A percentile compares a stretch with the other conserved stretches of the same genome.
Conservation (phyloP, 2,888 invertebrate species). For the Drosophila melanosoma region DNA sequence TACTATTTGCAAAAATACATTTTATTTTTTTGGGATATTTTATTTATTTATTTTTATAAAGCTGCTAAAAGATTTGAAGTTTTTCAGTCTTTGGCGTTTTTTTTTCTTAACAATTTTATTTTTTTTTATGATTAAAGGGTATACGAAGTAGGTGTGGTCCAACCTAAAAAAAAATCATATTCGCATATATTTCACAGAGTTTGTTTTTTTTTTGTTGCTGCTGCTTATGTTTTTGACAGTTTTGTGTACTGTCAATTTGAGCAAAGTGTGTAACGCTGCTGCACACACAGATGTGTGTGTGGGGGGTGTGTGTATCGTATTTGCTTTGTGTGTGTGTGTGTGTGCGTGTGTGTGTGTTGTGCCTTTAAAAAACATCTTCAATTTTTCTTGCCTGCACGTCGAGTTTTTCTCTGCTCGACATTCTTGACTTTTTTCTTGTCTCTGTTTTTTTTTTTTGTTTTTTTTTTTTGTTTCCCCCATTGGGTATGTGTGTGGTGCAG, state of each 20-base stretch:
- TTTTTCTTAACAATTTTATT: too few species aligned
- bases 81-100: neutral
- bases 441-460: neutral
- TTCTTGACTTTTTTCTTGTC: constrained; percentile 7
- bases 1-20: too few species aligned
- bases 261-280: constrained; percentile 67
- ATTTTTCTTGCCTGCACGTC: constrained; percentile 69
- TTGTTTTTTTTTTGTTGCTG: constrained; percentile 50
- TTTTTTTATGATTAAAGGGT: constrained; percentile 3
- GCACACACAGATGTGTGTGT: constrained; percentile 27
- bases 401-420: constrained; percentile 31
- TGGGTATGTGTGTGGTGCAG: neutral
- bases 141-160: constrained; percentile 20
- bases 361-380: constrained; percentile 79
- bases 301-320: constrained; percentile 30
- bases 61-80: neutral
- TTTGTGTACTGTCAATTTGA: constrained; percentile 79
- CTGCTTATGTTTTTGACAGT: constrained; percentile 71
- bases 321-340: constrained; percentile 40
- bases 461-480: neutral
- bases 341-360: constrained; percentile 13
- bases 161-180: constrained; percentile 34
- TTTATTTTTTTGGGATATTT: neutral
- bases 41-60: neutral
- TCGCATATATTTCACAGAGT: constrained; percentile 59